These are phyloP conservation scores for Ennomos fuscantarius DNA, from an alignment of 2,888 invertebrate genomes.

Conservation along the genomic window DNA sequence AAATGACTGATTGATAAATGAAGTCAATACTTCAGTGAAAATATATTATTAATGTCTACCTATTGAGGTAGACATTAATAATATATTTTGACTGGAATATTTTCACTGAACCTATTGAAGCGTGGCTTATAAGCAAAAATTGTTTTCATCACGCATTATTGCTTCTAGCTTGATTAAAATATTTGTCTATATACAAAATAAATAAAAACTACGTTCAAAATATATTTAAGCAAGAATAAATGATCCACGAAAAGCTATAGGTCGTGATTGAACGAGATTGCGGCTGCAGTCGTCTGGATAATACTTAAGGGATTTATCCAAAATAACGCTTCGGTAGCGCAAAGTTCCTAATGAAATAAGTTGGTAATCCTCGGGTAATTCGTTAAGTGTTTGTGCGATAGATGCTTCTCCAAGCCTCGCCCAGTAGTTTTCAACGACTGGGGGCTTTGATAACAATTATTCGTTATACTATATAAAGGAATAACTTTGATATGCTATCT, in stretches of 20 bases:
- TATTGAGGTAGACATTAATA: too few species aligned
- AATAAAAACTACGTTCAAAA: constrained; percentile 12
- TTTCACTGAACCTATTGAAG: constrained; percentile 2
- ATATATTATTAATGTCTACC: too few species aligned
- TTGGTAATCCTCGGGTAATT: constrained; percentile 75
- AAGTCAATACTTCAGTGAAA: too few species aligned
- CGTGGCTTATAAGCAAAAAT: constrained; percentile 1
- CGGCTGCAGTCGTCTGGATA: constrained; percentile 66
- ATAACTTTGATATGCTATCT: too few species aligned
- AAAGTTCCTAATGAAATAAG: constrained; percentile 79
- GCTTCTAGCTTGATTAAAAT: constrained; percentile 9
- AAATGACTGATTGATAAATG: too few species aligned
- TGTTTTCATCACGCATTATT: constrained; percentile 4
- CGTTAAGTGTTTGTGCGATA: constrained; percentile 72
- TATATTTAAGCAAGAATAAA: constrained; percentile 16
- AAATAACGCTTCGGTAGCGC: constrained; percentile 69
- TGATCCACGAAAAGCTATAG: constrained; percentile 33
- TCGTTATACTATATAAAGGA: too few species aligned
- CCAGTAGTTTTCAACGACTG: constrained; percentile 49
- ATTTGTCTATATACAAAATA: not conserved
- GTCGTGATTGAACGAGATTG: constrained; percentile 47
- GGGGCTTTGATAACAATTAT: constrained; percentile 41
- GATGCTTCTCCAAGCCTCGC: constrained; percentile 56
- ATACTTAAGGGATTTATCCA: constrained; percentile 69
- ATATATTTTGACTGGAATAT: not conserved